Conservation (phyloP, 2,888 invertebrate species). For the Coremacera marginata region DNA sequence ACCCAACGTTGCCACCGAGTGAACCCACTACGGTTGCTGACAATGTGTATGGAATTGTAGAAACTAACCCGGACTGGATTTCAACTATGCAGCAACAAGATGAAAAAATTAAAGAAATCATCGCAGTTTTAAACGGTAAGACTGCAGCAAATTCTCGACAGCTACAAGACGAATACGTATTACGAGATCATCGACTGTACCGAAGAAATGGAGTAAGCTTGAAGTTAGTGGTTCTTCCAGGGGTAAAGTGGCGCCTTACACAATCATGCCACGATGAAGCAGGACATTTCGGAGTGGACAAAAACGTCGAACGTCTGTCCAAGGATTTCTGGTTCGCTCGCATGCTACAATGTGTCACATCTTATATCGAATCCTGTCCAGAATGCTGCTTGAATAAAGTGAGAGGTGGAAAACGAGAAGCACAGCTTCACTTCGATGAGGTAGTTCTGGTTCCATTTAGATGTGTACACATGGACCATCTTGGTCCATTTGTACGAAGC, state of each 20-base stretch:
- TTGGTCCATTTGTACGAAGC: constrained; percentile 47
- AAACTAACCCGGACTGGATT: constrained; percentile 8
- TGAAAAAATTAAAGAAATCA: not conserved
- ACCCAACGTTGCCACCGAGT: constrained; percentile 10
- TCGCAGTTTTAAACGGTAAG: not conserved
- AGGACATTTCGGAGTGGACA: too few species aligned
- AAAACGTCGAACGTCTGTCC: too few species aligned
- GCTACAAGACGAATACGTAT: not conserved
- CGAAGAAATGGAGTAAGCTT: not conserved
- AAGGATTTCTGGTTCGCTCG: not conserved
- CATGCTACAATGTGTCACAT: not conserved
- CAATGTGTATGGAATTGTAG: not conserved
- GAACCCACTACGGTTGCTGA: constrained; percentile 13
- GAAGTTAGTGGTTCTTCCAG: constrained; percentile 44
- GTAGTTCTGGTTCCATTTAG: constrained; percentile 43
- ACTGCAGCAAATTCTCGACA: not conserved
- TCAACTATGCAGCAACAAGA: constrained; percentile 23
- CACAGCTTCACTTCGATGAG: constrained; percentile 32
- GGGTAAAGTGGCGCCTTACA: constrained; percentile 35
- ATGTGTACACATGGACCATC: constrained; percentile 45
- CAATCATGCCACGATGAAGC: constrained; percentile 50
- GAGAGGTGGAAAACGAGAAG: constrained; percentile 42
- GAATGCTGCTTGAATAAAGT: constrained; percentile 44
- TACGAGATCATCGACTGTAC: not conserved
- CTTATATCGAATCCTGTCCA: constrained; percentile 27